Evolutionary conservation across 2,888 invertebrate genomes (phyloP).

Genomic region (Dryococelus australis): DNA sequence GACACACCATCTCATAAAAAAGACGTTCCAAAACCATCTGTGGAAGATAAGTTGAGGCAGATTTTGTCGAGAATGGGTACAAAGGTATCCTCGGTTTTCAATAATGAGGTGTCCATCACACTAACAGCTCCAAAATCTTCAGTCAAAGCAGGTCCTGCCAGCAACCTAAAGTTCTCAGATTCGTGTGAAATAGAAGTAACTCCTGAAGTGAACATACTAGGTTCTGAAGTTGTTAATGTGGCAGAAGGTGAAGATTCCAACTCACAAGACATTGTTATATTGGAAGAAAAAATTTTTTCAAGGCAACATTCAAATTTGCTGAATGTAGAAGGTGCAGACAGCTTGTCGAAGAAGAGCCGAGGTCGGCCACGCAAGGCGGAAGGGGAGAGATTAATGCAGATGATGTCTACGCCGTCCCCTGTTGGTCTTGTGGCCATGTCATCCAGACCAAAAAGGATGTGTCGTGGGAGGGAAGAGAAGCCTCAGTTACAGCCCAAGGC

Average conservation of each 20-base stretch:
- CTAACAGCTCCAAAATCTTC: slow-evolving; percentile 25
- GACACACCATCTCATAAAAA: not conserved
- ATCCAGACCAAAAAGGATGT: slow-evolving; percentile 58
- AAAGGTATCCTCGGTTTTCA: slow-evolving; percentile 29
- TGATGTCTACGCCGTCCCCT: slow-evolving; percentile 43
- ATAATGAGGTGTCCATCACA: slow-evolving; percentile 40
- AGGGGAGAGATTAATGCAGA: slow-evolving; percentile 50
- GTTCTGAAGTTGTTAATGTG: slow-evolving; percentile 35
- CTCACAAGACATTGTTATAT: slow-evolving; percentile 57
- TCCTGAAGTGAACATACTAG: not conserved
- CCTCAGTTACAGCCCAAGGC: slow-evolving; percentile 30
- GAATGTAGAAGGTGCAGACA: slow-evolving; percentile 33
- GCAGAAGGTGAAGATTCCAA: slow-evolving; percentile 41
- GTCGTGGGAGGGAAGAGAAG: slow-evolving; percentile 51
- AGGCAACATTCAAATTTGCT: not conserved
- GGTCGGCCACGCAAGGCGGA: slow-evolving; percentile 62
- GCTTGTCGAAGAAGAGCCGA: slow-evolving; percentile 57
- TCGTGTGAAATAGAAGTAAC: slow-evolving; percentile 31
- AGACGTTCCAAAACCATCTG: not conserved
- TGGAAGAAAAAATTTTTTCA: slow-evolving; percentile 47
- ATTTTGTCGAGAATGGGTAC: slow-evolving; percentile 41
- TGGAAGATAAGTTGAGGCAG: slow-evolving; percentile 37
- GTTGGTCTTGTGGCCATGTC: slow-evolving; percentile 27
- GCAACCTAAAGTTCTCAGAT: slow-evolving; percentile 20
- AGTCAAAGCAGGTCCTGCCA: not conserved